These are phyloP conservation scores for Porites cylindrica DNA, from an alignment of 92 coral and sea anemone species.

Conservation along the genomic window DNA sequence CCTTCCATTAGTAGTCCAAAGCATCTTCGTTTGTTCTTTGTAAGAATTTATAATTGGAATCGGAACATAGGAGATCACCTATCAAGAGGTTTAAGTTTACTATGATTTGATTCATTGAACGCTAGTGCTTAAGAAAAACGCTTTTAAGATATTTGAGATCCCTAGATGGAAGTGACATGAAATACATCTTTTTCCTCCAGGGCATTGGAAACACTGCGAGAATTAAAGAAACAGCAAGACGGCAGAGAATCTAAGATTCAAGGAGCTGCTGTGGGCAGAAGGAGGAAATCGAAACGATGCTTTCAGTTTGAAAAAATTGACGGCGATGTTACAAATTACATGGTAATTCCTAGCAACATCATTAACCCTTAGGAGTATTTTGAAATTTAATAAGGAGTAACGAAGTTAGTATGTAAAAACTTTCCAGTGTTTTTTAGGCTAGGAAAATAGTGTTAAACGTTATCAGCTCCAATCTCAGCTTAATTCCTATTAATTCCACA, in stretches of 20 bases:
- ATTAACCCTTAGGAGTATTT: background rate
- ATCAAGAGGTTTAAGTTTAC: background rate
- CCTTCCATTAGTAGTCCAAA: no score
- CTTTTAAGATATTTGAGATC: no score
- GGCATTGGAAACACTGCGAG: conserved; percentile 12
- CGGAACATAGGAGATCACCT: background rate
- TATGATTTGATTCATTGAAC: background rate
- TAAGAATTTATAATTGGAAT: no score
- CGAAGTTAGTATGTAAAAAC: background rate
- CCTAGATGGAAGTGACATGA: background rate
- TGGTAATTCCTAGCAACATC: background rate
- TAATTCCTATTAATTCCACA: no score
- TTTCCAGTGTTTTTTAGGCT: no score
- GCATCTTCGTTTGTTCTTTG: no score
- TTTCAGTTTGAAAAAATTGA: conserved; percentile 27
- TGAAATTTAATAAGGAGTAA: background rate
- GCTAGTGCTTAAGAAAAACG: background rate
- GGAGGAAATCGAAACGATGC: conserved; percentile 37
- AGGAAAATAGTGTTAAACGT: no score
- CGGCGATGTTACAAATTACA: conserved; percentile 26
- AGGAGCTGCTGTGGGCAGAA: conserved; percentile 41
- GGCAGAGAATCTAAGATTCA: conserved; percentile 25
- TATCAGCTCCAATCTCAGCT: no score
- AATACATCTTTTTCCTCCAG: background rate
- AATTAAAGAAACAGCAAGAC: background rate